Percentiles rank a stretch among this genome's conserved stretches.
Evolutionary conservation across 2,113 vertebrate species (phyloP).

Genomic region (Lophochroa leadbeateri): DNA sequence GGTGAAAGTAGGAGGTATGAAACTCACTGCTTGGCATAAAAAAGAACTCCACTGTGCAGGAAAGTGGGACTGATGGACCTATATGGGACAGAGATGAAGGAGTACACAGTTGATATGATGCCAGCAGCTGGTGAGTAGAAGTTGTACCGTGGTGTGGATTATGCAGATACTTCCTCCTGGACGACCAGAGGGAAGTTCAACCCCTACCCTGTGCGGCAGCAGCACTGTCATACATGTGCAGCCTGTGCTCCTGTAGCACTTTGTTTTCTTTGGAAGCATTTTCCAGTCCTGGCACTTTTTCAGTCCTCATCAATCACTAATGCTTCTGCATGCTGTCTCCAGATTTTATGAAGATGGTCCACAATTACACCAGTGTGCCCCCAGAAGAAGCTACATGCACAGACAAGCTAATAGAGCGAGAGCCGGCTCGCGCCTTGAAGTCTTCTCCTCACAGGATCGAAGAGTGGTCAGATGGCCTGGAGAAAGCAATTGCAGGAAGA

Average conservation of each 20-base stretch:
- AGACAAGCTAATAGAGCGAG: rapidly evolving
- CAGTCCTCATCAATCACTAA: slow-evolving; percentile 27
- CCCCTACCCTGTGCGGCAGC: not conserved
- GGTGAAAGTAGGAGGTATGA: not conserved
- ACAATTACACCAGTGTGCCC: not conserved
- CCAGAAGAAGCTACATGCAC: not conserved
- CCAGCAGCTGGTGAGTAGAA: not conserved
- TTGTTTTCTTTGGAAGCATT: not conserved
- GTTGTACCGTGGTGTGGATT: not conserved
- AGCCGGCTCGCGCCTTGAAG: rapidly evolving
- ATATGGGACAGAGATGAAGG: not conserved
- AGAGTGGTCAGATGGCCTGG: not conserved
- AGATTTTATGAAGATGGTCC: not conserved
- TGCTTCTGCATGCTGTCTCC: not conserved
- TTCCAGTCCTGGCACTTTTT: slow-evolving; percentile 7
- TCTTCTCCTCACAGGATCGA: not conserved
- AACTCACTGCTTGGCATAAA: not conserved
- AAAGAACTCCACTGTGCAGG: not conserved
- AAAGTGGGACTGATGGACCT: not conserved
- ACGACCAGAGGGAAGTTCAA: not conserved
- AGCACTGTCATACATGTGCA: not conserved
- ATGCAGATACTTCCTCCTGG: not conserved
- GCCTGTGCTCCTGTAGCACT: not conserved
- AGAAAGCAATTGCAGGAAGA: not conserved
- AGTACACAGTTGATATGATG: rapidly evolving